Evolutionary conservation across 2,797 vertebrate genomes (phyloP), one percentile per base, ranked within the genome.

Genomic region (Stomatorhinus walkeri): DNA sequence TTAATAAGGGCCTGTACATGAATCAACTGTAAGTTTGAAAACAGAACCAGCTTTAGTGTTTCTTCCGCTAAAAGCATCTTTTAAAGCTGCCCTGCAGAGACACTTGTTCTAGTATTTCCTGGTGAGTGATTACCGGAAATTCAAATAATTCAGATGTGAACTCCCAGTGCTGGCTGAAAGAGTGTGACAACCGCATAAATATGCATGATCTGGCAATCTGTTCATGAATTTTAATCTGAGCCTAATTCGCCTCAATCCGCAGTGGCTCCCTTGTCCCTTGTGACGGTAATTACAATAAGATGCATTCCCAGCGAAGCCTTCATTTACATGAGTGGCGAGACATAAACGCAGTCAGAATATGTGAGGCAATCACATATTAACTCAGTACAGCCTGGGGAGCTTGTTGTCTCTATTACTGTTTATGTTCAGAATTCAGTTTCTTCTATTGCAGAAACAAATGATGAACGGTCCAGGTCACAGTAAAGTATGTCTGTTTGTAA

Each of bases 151-250:
- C 51, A 91, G 91, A 91, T 91, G 32, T 46, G 87, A 64, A 64
- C 56, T 87, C 87, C 43, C 51, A 87, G 87, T 48, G 59, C 36
- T 76, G 79, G 48, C 36, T 88, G 79, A 28, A 28, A 43, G 81
- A 12, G 88, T 85, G 85, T 54, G 51, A 88, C 61, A 89, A 85
- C 89, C 61, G 68, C 86, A 92, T 93, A 91, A 93, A 92, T 93
- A 92, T 92, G 90, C 89, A 92, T 91, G 90, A 91, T 91, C 87
- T 86, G 72, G 89, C 79, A 91, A 90, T 91, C 87, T 88, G 88
- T 89, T 93, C 92, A 91, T 92, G 91, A 90, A 92, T 93, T 93
- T 92, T 92, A 93, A 93, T 92, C 89, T 89, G 52, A 56, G 68
- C 83, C 88, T 92, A 92, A 91, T 92, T 92, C 91, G 88, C 86